phyloP scores from a whole-genome alignment of 2,113 vertebrate genomes.

The Halcyon senegalensis region DNA sequence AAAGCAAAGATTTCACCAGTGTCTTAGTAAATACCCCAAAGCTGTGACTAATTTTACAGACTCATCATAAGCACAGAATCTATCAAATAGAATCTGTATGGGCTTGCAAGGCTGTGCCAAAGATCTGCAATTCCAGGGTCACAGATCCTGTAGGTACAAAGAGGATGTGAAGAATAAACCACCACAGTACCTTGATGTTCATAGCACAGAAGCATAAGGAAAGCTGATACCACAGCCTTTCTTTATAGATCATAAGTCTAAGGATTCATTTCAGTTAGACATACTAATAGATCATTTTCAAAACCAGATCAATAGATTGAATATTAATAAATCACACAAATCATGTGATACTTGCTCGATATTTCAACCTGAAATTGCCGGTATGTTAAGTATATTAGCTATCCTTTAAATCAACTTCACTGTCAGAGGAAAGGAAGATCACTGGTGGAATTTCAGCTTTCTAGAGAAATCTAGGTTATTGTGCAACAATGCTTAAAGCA shows the following conservation, averaged over 20 bases:
- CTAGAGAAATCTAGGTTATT: background rate
- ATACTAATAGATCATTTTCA: background rate
- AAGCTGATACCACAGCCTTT: background rate
- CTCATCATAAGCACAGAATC: background rate
- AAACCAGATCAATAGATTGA: constrained; percentile 20
- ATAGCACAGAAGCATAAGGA: background rate
- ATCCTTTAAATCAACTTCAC: background rate
- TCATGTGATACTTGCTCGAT: background rate
- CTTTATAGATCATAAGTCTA: background rate
- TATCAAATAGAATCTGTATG: background rate
- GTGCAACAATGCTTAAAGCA: background rate
- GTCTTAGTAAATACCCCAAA: background rate
- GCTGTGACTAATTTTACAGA: background rate
- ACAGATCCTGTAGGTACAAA: background rate
- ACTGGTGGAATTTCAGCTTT: background rate
- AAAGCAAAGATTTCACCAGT: background rate
- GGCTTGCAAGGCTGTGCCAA: background rate
- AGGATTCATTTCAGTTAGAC: background rate
- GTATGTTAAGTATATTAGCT: background rate
- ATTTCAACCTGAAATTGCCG: background rate
- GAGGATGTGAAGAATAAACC: too few species aligned
- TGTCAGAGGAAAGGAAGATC: background rate
- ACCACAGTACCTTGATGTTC: background rate
- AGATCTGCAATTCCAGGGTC: background rate
- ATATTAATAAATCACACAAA: background rate